These are phyloP conservation scores for Oryctolagus cuniculus DNA, from an alignment of 2,113 vertebrate genomes.

Conservation along the genomic window DNA sequence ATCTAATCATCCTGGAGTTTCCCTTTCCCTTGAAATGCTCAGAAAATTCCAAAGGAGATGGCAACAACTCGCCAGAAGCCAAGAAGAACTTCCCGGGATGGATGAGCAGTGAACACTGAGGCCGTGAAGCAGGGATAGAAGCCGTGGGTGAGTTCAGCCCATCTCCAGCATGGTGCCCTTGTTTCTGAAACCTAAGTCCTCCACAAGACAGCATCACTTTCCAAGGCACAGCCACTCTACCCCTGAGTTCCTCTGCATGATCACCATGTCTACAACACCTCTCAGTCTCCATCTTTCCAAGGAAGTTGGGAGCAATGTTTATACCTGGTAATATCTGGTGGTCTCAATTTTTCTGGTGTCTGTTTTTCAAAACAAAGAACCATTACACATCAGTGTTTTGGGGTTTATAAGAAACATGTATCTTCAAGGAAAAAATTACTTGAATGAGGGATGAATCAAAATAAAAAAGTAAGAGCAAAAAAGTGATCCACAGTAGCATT, in stretches of 20 bases:
- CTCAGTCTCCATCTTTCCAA: not conserved
- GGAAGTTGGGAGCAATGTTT: not conserved
- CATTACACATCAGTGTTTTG: not conserved
- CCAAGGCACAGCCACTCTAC: not conserved
- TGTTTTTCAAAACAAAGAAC: conserved; percentile 22
- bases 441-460: not conserved
- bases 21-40: not conserved
- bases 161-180: not conserved
- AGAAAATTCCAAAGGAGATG: not conserved
- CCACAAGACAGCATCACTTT: not conserved
- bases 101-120: not conserved
- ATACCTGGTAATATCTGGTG: not conserved
- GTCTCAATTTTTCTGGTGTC: not conserved
- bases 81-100: not conserved
- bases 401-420: not conserved
- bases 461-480: conserved; percentile 4
- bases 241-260: not conserved
- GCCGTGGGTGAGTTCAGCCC: not conserved
- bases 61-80: not conserved
- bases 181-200: not conserved
- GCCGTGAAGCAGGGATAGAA: not conserved
- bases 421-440: conserved; percentile 15
- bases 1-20: not conserved
- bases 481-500: not conserved
- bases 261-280: not conserved